Evolutionary conservation across 2,888 invertebrate genomes (phyloP).

Genomic region (Scelioninae gen. 1): DNA sequence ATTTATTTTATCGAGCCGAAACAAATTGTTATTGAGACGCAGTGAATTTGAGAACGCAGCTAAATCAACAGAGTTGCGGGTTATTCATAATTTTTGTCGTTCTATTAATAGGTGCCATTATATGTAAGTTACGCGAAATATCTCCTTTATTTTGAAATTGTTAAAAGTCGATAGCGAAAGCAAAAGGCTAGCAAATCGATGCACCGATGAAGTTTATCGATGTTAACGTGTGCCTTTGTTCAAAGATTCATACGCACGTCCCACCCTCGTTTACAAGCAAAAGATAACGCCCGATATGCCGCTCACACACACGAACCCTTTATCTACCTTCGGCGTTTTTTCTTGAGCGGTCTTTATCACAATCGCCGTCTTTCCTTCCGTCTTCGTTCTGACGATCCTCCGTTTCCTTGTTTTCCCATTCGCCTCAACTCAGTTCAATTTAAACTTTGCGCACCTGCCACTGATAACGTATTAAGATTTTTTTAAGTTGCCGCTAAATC

Average conservation of each 20-base stretch:
- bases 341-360: slow-evolving; percentile 61
- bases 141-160: no score
- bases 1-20: slow-evolving; percentile 41
- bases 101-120: no score
- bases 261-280: slow-evolving; percentile 73
- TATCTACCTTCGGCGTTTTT: slow-evolving; percentile 68
- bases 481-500: slow-evolving; percentile 82
- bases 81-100: no score
- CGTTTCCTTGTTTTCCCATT: slow-evolving; percentile 72
- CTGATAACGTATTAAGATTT: slow-evolving; percentile 83
- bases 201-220: slow-evolving; percentile 82
- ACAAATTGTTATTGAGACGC: slow-evolving; percentile 26
- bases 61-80: no score
- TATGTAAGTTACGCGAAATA: no score
- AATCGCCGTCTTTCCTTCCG: slow-evolving; percentile 62
- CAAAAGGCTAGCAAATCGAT: slow-evolving; percentile 64
- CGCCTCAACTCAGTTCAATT: slow-evolving; percentile 79
- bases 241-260: slow-evolving; percentile 83
- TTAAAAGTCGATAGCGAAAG: no score
- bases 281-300: slow-evolving; percentile 65
- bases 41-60: no score
- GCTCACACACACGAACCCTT: slow-evolving; percentile 70
- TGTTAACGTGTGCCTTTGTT: slow-evolving; percentile 82
- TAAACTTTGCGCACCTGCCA: slow-evolving; percentile 76
- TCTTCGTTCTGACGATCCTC: slow-evolving; percentile 69